Evolutionary conservation across 1,140 invertebrate genomes (phyloP).

Genomic region (Harpegnathos saltator): DNA sequence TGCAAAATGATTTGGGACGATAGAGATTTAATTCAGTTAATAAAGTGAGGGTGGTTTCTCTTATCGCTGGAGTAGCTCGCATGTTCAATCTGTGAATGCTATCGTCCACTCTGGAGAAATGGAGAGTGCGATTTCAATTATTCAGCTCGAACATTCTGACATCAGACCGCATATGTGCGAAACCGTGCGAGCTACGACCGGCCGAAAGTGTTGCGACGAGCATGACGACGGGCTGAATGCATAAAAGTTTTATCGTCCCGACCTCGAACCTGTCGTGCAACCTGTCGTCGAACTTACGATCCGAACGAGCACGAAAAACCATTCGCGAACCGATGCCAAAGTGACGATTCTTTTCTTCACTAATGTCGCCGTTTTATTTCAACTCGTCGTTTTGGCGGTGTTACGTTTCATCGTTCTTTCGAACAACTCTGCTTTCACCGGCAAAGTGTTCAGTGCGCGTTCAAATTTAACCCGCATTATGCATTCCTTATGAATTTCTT

Average conservation of each 20-base stretch:
- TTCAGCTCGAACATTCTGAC: conserved; percentile 10
- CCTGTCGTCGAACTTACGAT: neutral
- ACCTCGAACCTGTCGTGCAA: neutral
- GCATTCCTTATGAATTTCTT: too few relatives aligned
- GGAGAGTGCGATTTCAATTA: conserved; percentile 3
- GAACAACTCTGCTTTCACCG: too few relatives aligned
- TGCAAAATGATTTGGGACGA: too few relatives aligned
- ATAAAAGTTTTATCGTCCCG: conserved; percentile 29
- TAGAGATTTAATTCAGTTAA: too few relatives aligned
- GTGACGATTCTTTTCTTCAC: neutral
- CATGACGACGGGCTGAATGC: neutral
- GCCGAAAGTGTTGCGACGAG: conserved; percentile 25
- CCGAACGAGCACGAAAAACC: neutral
- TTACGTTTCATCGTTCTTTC: too few relatives aligned
- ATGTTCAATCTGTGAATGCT: neutral
- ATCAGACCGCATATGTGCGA: neutral
- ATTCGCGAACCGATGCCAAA: neutral
- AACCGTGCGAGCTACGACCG: neutral
- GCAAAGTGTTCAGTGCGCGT: too few relatives aligned
- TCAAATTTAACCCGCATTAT: too few relatives aligned
- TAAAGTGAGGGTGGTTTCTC: too few relatives aligned
- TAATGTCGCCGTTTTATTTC: too few relatives aligned
- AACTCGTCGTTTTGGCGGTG: too few relatives aligned
- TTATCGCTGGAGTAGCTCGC: too few relatives aligned
- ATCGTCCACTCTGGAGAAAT: neutral